Percentiles rank a stretch among this genome's conserved stretches.
These are phyloP conservation scores for Diachasma alloeum DNA, from an alignment of 1,140 invertebrate genomes.

Conservation along the genomic window DNA sequence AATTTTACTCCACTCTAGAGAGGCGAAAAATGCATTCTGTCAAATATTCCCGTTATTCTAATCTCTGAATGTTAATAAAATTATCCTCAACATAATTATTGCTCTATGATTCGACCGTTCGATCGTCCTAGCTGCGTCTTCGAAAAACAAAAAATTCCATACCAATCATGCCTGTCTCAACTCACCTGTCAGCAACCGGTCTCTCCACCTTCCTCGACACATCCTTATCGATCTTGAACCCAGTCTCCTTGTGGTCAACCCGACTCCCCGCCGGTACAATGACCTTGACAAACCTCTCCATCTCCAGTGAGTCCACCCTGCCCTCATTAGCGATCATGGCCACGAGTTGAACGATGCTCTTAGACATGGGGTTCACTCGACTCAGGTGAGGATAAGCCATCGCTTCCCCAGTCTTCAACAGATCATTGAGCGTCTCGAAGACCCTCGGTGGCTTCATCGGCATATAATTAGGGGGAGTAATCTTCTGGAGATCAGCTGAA, in stretches of 20 bases:
- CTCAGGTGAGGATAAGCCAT: slow-evolving; percentile 75
- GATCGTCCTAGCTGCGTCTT: too few species aligned
- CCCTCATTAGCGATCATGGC: slow-evolving; percentile 44
- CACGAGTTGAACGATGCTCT: slow-evolving; percentile 76
- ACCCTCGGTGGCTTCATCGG: slow-evolving; percentile 73
- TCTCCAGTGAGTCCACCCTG: slow-evolving; percentile 36
- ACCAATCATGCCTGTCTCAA: too few species aligned
- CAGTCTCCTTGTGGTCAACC: slow-evolving; percentile 51
- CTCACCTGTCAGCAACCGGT: slow-evolving; percentile 37
- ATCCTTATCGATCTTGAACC: slow-evolving; percentile 49
- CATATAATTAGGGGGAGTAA: slow-evolving; percentile 72
- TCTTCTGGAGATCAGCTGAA: slow-evolving; percentile 68
- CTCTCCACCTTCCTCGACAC: slow-evolving; percentile 42
- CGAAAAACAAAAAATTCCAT: too few species aligned
- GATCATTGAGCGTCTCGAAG: slow-evolving; percentile 74
- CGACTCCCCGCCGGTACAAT: slow-evolving; percentile 56
- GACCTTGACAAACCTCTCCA: slow-evolving; percentile 52
- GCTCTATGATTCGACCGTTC: too few species aligned
- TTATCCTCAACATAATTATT: too few species aligned
- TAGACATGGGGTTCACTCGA: slow-evolving; percentile 76
- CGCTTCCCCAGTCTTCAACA: slow-evolving; percentile 66
- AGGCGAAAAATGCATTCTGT: too few species aligned
- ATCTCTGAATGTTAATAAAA: too few species aligned
- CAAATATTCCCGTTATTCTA: too few species aligned
- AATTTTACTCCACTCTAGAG: too few species aligned